Evolutionary conservation across 2,797 vertebrate species (phyloP), one percentile per base, ranked within the genome.

Genomic region (Melanitta fusca): DNA sequence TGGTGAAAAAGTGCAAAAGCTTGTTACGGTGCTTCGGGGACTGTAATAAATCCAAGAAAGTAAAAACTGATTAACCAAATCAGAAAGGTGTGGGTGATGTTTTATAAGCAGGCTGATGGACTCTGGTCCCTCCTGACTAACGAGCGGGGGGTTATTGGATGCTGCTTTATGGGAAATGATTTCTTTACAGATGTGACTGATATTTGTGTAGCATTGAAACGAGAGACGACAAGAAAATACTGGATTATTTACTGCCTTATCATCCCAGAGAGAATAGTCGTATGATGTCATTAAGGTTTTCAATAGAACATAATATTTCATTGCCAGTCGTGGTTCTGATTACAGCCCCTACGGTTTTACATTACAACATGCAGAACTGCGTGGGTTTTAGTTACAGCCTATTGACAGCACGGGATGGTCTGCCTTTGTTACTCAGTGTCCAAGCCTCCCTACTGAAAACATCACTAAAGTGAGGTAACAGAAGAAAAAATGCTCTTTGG

Each of bases 1-100:
- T 95, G 94, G 94, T 96, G 88, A 95, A 93, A 94, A 94, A 93
- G 91, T 95, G 65, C 89, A 94, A 91, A 96, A 95, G 49, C 78
- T 43, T 96, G 91, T 97, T 91, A 49, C 25, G 47, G 60, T 75
- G 36, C 95, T 95, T 94, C 7, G 19, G 95, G 94, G 95, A 90
- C 80, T 87, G 57, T 45, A 87, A 65, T 54, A 74, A 90, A 87
- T 68, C 53, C 3, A 7, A 47, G 85, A 41, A 90, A 57, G 64
- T 73, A 66, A 75, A 68, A 82, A 71, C 39, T 93, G 91, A 93
- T 95, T 66, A 94, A 95, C 68, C 90, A 80, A 68, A 94, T 96
- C 74, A 61, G 95, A 95, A 91, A 89, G 86, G 65, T 93, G 72
- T 75, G 80, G 49, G 49, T 91, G 61, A 85, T 85, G 24, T 54